Base-by-base conservation (phyloP, 2,888 invertebrate genomes). In the Eupelmus urozonus region DNA sequence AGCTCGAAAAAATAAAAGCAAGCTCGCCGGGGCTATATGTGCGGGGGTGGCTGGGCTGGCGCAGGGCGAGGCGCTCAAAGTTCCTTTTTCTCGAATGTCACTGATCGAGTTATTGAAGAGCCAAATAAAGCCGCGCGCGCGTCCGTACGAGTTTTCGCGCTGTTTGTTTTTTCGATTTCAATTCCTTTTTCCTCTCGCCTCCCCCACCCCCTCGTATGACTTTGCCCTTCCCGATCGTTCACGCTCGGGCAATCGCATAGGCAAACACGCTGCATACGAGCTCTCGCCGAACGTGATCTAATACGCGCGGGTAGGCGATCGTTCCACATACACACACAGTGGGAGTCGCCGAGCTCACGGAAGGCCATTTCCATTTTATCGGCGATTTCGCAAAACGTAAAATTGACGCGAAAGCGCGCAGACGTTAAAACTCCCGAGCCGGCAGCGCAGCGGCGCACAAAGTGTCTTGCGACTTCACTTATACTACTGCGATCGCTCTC, bases 321-420 rank as follows among this genome's bases (percentile, higher is more conserved):
- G n/a, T n/a, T 16, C 16, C 45, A 7, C 25, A 13, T 45, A n/a
- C 42, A 2, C 27, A 49, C 40, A 23, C 34, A 13, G 29, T 16
- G 3, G 23, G 18, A 16, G 9, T 25, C 42, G 40, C 27, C 27
- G 2, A 34, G 45, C 40, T 55, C 42, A 7, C 27, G 42, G 20
- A 27, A 65, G 42, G 20, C 65, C 16, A 70, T 70, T 74, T 74
- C 51, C 67, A 67, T 66, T 66, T 67, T 67, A 75, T 75, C 66
- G 75, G 59, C 51, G 59, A 75, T 75, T 75, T 75, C 67, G 60
- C 67, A 67, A 75, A 67, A 75, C 60, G 51, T 75, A 67, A 67
- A 67, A 60, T 75, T 40, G 59, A 67, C 67, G 25, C 66, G 23
- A 23, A 65, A 49, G 29, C 53, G 23, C 27, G 16, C n/a, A n/a